These are phyloP conservation scores for Clavelina lepadiformis DNA, from an alignment of 23 tunicate species.

Conservation along the genomic window DNA sequence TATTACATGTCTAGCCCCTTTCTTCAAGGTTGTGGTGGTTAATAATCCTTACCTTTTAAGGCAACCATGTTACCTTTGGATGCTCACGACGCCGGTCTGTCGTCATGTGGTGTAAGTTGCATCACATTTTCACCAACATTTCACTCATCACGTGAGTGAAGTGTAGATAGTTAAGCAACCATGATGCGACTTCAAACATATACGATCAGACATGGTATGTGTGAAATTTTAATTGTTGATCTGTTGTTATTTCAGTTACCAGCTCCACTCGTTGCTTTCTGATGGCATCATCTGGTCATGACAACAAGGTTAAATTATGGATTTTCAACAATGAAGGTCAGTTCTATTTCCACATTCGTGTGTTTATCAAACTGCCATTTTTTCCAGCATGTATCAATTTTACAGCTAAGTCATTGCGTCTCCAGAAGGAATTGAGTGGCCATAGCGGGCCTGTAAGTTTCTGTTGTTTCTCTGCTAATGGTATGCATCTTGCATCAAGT, in stretches of 20 bases:
- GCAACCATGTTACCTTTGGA: too few species aligned
- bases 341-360: too few species aligned
- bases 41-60: too few species aligned
- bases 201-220: too few species aligned
- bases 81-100: conserved; percentile 81
- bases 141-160: conserved; percentile 27
- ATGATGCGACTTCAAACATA: too few species aligned
- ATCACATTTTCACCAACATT: conserved; percentile 65
- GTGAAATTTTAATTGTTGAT: too few species aligned
- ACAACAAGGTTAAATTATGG: conserved; percentile 78
- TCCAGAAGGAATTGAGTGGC: conserved; percentile 44
- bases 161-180: too few species aligned
- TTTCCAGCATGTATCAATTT: too few species aligned
- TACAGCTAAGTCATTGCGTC: too few species aligned
- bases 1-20: too few species aligned
- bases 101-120: conserved; percentile 89
- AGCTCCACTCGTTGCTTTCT: conserved; percentile 35
- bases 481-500: conserved; percentile 62
- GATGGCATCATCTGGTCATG: conserved; percentile 85
- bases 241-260: conserved; percentile 11
- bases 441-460: conserved; percentile 76
- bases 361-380: too few species aligned
- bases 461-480: conserved; percentile 66
- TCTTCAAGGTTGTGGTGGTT: too few species aligned
- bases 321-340: conserved; percentile 34